These are phyloP conservation scores for Laticauda laticaudata DNA, from an alignment of 2,113 vertebrate genomes.

Conservation along the genomic window DNA sequence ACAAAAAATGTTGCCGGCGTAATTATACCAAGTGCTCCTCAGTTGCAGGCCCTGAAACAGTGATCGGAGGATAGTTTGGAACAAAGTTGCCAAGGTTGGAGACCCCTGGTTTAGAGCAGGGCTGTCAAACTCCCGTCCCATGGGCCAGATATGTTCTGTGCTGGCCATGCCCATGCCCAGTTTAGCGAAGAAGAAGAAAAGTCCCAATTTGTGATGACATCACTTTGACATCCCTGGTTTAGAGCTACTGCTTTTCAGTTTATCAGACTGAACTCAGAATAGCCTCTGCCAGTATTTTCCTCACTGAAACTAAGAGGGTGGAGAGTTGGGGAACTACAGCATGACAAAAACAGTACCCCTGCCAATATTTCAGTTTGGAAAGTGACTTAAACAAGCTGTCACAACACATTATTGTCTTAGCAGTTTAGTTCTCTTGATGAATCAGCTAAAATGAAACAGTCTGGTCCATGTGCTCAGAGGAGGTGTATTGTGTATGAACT, in stretches of 20 bases:
- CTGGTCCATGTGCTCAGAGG: not conserved
- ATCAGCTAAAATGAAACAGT: not conserved
- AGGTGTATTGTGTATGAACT: not conserved
- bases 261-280: not conserved
- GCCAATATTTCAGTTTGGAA: not conserved
- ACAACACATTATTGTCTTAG: not conserved
- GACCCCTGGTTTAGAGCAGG: not conserved
- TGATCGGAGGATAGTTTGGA: no score
- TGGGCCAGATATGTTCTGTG: fast-evolving
- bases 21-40: not conserved
- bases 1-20: not conserved
- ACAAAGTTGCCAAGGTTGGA: no score
- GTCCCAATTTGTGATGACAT: no score
- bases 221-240: no score
- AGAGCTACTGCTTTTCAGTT: not conserved
- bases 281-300: not conserved
- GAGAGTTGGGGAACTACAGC: not conserved
- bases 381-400: not conserved
- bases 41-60: not conserved
- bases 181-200: no score
- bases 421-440: not conserved
- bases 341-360: not conserved
- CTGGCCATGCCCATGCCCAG: no score
- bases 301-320: not conserved
- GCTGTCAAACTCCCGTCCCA: no score